Evolutionary conservation across 2,113 vertebrate genomes (phyloP).

Genomic region (Ancistrus triradiatus): DNA sequence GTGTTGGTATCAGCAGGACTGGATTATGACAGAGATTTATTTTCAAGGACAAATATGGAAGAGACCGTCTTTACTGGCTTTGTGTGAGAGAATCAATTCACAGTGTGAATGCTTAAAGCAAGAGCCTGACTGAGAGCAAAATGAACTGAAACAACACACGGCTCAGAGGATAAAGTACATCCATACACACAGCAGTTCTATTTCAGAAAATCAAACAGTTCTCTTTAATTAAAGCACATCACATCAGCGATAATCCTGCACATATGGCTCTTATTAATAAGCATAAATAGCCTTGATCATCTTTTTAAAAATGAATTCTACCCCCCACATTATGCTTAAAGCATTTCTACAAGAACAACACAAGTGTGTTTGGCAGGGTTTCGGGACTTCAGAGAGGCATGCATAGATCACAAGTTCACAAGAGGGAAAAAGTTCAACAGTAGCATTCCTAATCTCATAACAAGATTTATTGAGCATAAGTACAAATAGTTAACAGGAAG

Average conservation of each 20-base stretch:
- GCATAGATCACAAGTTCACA: constrained; percentile 34
- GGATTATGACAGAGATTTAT: no score
- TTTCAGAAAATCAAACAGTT: constrained; percentile 13
- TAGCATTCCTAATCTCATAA: constrained; percentile 27
- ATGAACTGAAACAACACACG: constrained; percentile 30
- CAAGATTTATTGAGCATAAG: constrained; percentile 30
- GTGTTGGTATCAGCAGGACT: no score
- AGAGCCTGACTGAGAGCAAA: constrained; percentile 38
- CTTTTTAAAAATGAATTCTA: constrained; percentile 51
- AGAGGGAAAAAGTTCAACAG: constrained; percentile 24
- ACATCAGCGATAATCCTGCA: constrained; percentile 12
- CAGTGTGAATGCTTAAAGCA: background rate
- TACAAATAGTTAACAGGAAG: constrained; percentile 30
- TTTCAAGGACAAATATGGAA: no score
- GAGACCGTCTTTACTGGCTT: no score
- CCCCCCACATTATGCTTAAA: constrained; percentile 51
- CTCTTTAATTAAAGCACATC: constrained; percentile 28
- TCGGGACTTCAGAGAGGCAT: constrained; percentile 18
- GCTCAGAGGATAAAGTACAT: constrained; percentile 49
- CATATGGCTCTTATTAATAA: constrained; percentile 44
- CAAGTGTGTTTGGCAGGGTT: constrained; percentile 52
- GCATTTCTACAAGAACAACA: constrained; percentile 48
- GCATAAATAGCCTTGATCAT: constrained; percentile 4
- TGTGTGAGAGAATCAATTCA: background rate
- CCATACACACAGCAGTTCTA: constrained; percentile 24